phyloP scores from a whole-genome alignment of 2,797 vertebrate genomes.

The Florisuga fusca region DNA sequence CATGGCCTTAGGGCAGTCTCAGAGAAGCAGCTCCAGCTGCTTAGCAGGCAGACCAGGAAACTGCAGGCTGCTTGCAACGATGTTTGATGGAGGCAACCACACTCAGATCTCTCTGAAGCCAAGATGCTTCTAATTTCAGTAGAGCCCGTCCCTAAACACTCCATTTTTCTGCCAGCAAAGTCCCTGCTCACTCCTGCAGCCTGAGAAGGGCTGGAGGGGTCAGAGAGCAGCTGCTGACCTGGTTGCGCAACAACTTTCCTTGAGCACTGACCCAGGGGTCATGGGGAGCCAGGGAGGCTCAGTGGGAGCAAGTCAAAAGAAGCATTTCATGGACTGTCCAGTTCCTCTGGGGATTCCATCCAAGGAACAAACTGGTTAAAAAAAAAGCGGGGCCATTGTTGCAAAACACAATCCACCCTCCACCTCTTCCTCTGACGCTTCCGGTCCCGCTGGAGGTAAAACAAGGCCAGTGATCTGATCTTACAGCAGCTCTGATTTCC shows the following conservation, averaged over 20 bases:
- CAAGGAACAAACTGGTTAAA: background rate
- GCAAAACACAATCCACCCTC: background rate
- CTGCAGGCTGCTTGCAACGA: background rate
- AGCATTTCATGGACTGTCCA: background rate
- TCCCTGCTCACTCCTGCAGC: background rate
- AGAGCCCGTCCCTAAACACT: background rate
- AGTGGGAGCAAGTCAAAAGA: background rate
- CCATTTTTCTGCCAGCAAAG: background rate
- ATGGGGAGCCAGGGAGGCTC: background rate
- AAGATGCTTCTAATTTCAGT: background rate
- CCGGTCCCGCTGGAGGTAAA: background rate
- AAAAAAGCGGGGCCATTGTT: background rate
- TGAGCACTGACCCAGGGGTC: background rate
- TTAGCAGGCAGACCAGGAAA: accelerated
- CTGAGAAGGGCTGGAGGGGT: background rate
- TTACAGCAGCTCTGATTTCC: background rate
- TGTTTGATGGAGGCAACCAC: accelerated
- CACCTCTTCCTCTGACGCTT: background rate
- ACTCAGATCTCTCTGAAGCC: background rate
- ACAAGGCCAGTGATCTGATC: background rate
- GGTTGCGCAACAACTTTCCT: background rate
- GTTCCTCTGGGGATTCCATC: background rate
- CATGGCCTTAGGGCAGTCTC: accelerated
- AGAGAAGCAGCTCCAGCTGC: background rate
- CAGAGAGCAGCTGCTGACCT: background rate